Conservation (phyloP, 2,797 vertebrate genomes). For the Allobates femoralis region DNA sequence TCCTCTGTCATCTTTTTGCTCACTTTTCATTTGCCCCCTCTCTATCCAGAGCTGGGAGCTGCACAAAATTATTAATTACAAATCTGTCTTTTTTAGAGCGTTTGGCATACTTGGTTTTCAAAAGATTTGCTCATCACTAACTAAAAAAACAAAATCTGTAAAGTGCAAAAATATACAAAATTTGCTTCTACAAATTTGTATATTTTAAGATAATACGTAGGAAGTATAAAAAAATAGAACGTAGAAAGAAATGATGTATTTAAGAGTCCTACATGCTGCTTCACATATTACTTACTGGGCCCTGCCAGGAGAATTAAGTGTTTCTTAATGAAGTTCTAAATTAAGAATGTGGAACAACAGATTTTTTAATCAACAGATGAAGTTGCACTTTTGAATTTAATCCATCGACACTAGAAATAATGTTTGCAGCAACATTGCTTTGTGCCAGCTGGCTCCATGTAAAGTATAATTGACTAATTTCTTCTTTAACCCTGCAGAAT, state of each 20-base stretch:
- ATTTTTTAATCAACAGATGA: conserved; percentile 56
- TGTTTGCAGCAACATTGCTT: conserved; percentile 42
- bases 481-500: conserved; percentile 45
- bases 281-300: conserved; percentile 15
- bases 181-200: background rate
- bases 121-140: no score
- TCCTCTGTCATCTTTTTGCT: no score
- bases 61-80: no score
- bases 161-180: background rate
- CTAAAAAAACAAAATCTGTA: background rate
- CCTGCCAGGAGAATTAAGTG: conserved; percentile 40
- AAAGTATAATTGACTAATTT: conserved; percentile 52
- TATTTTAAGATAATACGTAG: background rate
- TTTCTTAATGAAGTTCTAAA: conserved; percentile 52
- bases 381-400: conserved; percentile 51
- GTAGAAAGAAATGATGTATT: conserved; percentile 15
- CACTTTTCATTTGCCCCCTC: no score
- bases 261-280: conserved; percentile 10
- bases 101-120: no score
- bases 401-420: conserved; percentile 52
- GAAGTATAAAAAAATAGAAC: background rate
- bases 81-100: no score
- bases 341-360: conserved; percentile 54
- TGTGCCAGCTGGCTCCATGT: conserved; percentile 40
- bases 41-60: no score